A percentile compares a stretch with the other conserved stretches of the same genome.
Evolutionary conservation across 2,797 vertebrate genomes (phyloP).

Genomic region (Tokudaia tokunoshimensis): DNA sequence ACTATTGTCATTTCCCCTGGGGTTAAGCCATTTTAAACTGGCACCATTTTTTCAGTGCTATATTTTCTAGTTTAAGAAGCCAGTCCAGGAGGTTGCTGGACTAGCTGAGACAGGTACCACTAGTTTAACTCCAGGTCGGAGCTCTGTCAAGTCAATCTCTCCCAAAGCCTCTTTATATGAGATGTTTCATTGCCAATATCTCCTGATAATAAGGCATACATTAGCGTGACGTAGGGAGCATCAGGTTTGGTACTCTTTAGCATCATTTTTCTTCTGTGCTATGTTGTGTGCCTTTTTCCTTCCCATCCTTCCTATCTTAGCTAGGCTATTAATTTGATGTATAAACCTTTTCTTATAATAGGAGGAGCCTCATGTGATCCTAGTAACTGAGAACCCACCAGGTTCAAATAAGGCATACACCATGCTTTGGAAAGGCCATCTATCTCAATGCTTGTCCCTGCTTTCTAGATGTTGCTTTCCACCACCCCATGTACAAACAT

Average conservation of each 20-base stretch:
- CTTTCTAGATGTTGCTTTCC: background rate
- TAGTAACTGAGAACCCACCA: background rate
- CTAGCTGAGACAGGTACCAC: background rate
- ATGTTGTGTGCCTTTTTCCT: background rate
- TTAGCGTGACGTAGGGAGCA: background rate
- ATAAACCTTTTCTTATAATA: background rate
- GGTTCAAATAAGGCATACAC: background rate
- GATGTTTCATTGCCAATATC: background rate
- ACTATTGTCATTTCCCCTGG: background rate
- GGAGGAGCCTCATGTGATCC: background rate
- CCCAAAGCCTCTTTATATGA: background rate
- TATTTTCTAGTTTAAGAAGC: background rate
- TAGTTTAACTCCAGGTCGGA: background rate
- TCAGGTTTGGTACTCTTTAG: background rate
- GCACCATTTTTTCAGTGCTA: background rate
- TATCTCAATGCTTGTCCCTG: no score
- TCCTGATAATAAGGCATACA: background rate
- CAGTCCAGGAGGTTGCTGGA: background rate
- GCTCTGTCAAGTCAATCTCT: background rate
- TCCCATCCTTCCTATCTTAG: background rate
- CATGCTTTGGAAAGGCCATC: background rate
- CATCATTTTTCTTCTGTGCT: background rate
- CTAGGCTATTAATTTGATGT: background rate
- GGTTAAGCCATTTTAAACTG: conserved; percentile 11
- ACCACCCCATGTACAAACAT: background rate